A percentile compares a stretch with the other conserved stretches of the same genome.
phyloP scores from a whole-genome alignment of 2,888 invertebrate genomes.

The Drosophila niveifrons region DNA sequence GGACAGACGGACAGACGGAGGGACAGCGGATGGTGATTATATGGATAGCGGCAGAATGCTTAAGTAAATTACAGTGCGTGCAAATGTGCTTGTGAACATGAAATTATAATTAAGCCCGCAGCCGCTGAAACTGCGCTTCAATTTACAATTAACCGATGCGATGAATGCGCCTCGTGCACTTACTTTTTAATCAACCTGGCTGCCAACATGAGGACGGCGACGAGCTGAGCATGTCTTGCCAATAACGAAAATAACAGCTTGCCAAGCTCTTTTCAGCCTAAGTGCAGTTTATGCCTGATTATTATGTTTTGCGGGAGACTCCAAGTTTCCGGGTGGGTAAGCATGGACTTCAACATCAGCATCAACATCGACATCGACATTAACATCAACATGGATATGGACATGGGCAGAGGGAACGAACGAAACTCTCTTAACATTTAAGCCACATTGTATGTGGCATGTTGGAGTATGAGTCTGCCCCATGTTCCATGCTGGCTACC shows the following conservation, averaged over 20 bases:
- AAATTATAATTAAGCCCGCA: constrained; percentile 74
- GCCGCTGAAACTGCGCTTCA: constrained; percentile 59
- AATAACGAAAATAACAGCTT: constrained; percentile 53
- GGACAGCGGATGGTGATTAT: constrained; percentile 54
- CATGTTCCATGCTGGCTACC: constrained; percentile 23
- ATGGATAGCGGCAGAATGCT: constrained; percentile 73
- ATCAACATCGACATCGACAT: constrained; percentile 22
- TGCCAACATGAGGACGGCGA: constrained; percentile 21
- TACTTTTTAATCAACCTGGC: constrained; percentile 67
- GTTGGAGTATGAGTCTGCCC: neutral
- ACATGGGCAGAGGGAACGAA: constrained; percentile 21
- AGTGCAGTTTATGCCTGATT: constrained; percentile 79
- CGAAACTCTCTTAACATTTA: constrained; percentile 10
- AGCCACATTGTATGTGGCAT: constrained; percentile 28
- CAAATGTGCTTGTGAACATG: constrained; percentile 82
- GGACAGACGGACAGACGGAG: constrained; percentile 21
- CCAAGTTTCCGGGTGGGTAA: constrained; percentile 72
- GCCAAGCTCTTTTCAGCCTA: constrained; percentile 58
- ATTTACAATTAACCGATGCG: constrained; percentile 74
- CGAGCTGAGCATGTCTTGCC: constrained; percentile 32
- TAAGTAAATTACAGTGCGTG: constrained; percentile 82
- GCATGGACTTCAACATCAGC: constrained; percentile 16
- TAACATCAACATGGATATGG: constrained; percentile 15
- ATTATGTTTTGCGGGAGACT: constrained; percentile 57
- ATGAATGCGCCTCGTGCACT: constrained; percentile 48